Percentiles rank a stretch among this genome's conserved stretches.
These are phyloP conservation scores for Cliona cf. orientalis DNA, from an alignment of 37 sponge, comb jelly and placozoan genomes.

Conservation along the genomic window DNA sequence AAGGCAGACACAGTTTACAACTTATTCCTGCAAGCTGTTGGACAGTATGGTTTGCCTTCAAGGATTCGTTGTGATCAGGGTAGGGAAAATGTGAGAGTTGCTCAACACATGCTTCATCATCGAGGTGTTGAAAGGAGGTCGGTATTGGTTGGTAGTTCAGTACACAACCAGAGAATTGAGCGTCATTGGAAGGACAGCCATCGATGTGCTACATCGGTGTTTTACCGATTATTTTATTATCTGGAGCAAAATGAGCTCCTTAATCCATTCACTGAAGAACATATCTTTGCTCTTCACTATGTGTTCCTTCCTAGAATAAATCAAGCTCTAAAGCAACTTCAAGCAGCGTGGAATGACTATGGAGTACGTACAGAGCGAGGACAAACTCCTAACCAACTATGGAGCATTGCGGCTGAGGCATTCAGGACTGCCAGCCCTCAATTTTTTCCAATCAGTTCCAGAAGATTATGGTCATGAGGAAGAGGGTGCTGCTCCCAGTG, in stretches of 20 bases:
- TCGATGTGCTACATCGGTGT: constrained; percentile 41
- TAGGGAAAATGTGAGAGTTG: constrained; percentile 45
- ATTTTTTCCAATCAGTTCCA: not conserved
- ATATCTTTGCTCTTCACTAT: too few relatives aligned
- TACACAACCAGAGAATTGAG: constrained; percentile 63
- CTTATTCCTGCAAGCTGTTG: constrained; percentile 9
- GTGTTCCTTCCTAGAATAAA: not conserved
- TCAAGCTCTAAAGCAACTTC: not conserved
- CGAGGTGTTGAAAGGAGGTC: constrained; percentile 37
- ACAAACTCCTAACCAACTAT: not conserved
- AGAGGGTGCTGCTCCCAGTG: not conserved
- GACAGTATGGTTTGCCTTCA: constrained; percentile 44
- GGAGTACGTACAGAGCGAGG: not conserved
- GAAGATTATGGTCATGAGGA: constrained; percentile 1
- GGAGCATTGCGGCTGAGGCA: not conserved
- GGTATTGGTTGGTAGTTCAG: constrained; percentile 43
- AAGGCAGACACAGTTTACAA: constrained; percentile 35
- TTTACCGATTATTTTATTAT: constrained; percentile 55
- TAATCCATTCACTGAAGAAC: constrained; percentile 4
- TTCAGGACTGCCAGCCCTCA: not conserved
- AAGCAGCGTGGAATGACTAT: not conserved
- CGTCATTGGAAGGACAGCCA: constrained; percentile 53
- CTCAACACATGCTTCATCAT: constrained; percentile 46
- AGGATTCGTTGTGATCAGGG: constrained; percentile 53
- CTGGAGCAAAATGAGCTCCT: constrained; percentile 37